A percentile compares a stretch with the other conserved stretches of the same genome.
Evolutionary conservation across 2,113 vertebrate species (phyloP).

Genomic region (Sapayoa aenigma): DNA sequence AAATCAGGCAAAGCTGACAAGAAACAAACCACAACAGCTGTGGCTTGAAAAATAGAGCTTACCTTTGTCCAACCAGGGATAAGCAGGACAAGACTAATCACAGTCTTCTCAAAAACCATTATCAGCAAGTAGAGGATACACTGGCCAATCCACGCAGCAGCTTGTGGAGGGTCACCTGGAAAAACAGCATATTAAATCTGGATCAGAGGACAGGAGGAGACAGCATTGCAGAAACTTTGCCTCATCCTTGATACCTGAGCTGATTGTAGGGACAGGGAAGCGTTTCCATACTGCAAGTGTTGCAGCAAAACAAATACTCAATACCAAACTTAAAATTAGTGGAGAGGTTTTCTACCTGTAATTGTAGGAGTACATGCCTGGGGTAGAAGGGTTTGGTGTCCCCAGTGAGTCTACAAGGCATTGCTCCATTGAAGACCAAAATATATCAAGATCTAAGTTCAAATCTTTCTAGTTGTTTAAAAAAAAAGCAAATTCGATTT

Average conservation of each 20-base stretch:
- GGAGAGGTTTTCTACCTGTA: background rate
- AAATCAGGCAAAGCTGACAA: background rate
- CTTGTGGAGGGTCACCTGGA: slow-evolving; percentile 75
- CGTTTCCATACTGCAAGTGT: background rate
- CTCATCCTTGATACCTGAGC: background rate
- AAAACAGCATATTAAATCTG: background rate
- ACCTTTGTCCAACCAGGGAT: slow-evolving; percentile 78
- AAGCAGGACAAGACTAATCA: slow-evolving; percentile 75
- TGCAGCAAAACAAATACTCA: background rate
- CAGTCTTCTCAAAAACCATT: slow-evolving; percentile 78
- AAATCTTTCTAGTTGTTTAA: background rate
- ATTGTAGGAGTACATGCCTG: background rate
- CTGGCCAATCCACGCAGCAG: slow-evolving; percentile 75
- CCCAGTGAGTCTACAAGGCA: background rate
- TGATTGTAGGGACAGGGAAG: background rate
- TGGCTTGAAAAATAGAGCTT: background rate
- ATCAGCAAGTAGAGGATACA: slow-evolving; percentile 80
- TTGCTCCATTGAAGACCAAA: background rate
- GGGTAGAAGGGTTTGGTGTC: background rate
- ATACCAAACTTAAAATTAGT: background rate
- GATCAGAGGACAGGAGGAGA: background rate
- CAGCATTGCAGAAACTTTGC: background rate
- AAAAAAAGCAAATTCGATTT: background rate
- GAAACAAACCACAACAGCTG: background rate
- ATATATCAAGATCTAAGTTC: background rate